Evolutionary conservation across 2,888 invertebrate genomes (phyloP).

Genomic region (Drosophila cognata): DNA sequence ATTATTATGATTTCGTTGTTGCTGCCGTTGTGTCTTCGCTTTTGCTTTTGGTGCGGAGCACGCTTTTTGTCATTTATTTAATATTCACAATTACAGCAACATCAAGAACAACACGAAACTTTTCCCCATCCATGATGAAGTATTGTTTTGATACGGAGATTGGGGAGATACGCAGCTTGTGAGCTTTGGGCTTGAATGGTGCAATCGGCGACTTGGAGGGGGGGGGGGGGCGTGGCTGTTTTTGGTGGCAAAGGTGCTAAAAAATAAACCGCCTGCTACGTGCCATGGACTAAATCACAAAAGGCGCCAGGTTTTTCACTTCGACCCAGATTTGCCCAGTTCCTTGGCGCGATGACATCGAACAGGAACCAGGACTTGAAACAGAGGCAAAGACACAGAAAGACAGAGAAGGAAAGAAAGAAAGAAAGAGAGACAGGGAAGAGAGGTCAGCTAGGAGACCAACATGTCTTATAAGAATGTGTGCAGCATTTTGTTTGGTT

Average conservation of each 20-base stretch:
- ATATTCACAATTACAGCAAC: conserved; percentile 70
- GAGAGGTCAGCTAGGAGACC: conserved; percentile 8
- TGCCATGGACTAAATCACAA: conserved; percentile 58
- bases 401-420: not conserved
- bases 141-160: conserved; percentile 69
- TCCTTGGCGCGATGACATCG: conserved; percentile 19
- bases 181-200: not conserved
- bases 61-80: conserved; percentile 60
- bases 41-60: conserved; percentile 9
- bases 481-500: conserved; percentile 37
- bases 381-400: not conserved
- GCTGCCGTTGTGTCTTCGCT: not conserved
- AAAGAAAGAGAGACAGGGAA: conserved; percentile 7
- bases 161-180: conserved; percentile 31
- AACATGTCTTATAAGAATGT: conserved; percentile 20
- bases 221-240: conserved; percentile 10
- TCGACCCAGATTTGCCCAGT: not conserved
- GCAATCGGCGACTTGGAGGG: not conserved
- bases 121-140: conserved; percentile 54
- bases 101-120: conserved; percentile 31
- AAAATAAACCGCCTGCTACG: conserved; percentile 70
- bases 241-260: conserved; percentile 57
- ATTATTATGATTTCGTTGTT: conserved; percentile 9
- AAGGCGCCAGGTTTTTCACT: conserved; percentile 19
- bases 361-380: conserved; percentile 27